Conservation (phyloP, 2,888 invertebrate species). For the Chymomyza fuscimana region DNA sequence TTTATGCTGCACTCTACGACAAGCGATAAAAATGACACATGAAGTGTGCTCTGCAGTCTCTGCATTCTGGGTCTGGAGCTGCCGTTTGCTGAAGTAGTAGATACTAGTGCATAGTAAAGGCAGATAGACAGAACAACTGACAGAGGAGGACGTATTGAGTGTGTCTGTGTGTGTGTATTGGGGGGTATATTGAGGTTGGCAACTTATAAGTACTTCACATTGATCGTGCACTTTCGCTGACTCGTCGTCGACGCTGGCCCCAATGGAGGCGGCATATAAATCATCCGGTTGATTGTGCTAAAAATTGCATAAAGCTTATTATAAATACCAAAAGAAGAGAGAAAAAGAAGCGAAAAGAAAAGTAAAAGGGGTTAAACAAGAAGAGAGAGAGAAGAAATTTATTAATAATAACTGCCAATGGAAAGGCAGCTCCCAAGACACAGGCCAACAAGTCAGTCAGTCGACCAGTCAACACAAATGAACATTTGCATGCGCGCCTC, state of each 20-base stretch:
- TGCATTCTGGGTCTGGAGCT: neutral
- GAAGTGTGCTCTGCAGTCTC: constrained; percentile 33
- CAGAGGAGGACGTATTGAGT: neutral
- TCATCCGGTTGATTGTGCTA: constrained; percentile 14
- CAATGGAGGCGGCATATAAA: constrained; percentile 3
- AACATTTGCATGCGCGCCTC: neutral
- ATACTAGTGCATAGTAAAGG: neutral
- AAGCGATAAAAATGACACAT: constrained; percentile 46
- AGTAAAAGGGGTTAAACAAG: neutral
- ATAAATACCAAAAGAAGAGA: constrained; percentile 3
- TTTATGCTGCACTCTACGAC: constrained; percentile 27
- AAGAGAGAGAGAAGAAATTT: neutral
- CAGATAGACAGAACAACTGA: constrained; percentile 6
- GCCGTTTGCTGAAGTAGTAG: neutral
- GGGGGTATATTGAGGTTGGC: neutral
- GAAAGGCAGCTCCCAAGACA: neutral
- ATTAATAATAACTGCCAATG: neutral
- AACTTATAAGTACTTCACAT: neutral
- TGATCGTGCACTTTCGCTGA: constrained; percentile 8
- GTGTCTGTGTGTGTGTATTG: neutral
- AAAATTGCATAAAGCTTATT: constrained; percentile 5
- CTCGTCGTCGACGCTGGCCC: neutral
- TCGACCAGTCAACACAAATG: neutral
- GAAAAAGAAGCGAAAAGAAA: neutral
- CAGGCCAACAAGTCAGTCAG: neutral